Conservation (phyloP, 2,888 invertebrate species). For the Sialis fuliginosa region DNA sequence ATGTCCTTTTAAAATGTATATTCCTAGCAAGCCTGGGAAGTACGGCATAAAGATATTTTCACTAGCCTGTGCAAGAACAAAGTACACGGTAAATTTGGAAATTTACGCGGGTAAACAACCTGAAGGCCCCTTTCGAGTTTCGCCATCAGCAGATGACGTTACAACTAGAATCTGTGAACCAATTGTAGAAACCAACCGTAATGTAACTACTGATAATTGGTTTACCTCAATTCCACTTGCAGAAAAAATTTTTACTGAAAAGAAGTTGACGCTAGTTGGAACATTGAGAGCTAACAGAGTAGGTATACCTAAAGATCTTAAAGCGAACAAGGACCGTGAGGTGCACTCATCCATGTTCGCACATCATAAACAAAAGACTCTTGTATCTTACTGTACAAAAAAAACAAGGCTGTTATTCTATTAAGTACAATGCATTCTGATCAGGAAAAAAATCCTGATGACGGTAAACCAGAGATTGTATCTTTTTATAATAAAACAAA, state of each 20-base stretch:
- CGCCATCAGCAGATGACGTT: no score
- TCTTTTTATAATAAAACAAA: no score
- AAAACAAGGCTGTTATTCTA: conserved; percentile 8
- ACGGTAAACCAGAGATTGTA: no score
- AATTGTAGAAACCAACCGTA: conserved; percentile 12
- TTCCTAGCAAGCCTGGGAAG: conserved; percentile 14
- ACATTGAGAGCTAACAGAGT: no score
- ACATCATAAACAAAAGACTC: conserved; percentile 4
- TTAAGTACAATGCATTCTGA: conserved; percentile 10
- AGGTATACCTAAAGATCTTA: no score
- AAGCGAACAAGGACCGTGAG: no score
- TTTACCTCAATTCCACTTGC: no score
- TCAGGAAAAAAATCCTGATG: conserved; percentile 7
- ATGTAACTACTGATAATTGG: conserved; percentile 12
- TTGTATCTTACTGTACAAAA: conserved; percentile 8
- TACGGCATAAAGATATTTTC: conserved; percentile 15
- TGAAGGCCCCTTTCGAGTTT: conserved; percentile 10
- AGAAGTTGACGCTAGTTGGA: no score
- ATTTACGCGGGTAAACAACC: conserved; percentile 13
- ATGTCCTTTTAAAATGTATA: conserved; percentile 15
- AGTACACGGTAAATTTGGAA: conserved; percentile 13
- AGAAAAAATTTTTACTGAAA: no score
- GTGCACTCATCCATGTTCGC: no score
- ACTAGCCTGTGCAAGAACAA: conserved; percentile 10
- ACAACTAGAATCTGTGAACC: conserved; percentile 3